A percentile compares a stretch with the other conserved stretches of the same genome.
Evolutionary conservation across 2,797 vertebrate species (phyloP).

Genomic region (Sphaeramia orbicularis): DNA sequence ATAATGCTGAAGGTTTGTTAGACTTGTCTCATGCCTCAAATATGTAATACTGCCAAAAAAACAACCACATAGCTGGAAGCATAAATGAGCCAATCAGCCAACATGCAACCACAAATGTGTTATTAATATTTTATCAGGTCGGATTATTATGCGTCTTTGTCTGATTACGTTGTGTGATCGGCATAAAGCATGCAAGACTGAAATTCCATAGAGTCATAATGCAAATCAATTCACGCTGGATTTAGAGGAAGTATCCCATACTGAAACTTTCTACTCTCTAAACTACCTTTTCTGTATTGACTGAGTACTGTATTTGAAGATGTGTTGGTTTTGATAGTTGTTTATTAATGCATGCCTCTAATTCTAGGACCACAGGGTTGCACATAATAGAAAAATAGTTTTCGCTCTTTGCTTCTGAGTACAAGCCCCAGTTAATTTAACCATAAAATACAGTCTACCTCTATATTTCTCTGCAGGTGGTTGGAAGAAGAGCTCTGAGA

Average conservation of each 20-base stretch:
- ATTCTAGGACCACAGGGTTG: slow-evolving; percentile 51
- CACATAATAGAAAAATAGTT: slow-evolving; percentile 9
- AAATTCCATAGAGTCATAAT: slow-evolving; percentile 21
- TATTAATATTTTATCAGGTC: slow-evolving; percentile 32
- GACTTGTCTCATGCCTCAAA: slow-evolving; percentile 69
- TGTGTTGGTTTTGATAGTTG: slow-evolving; percentile 39
- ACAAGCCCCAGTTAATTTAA: slow-evolving; percentile 18
- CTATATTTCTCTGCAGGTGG: slow-evolving; percentile 3
- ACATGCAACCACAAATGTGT: slow-evolving; percentile 38
- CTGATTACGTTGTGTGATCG: slow-evolving; percentile 29
- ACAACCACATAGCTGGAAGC: slow-evolving; percentile 7
- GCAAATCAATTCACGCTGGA: slow-evolving; percentile 45
- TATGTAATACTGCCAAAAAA: slow-evolving; percentile 69
- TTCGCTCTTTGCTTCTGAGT: slow-evolving; percentile 13
- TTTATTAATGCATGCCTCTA: slow-evolving; percentile 65
- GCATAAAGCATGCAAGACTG: slow-evolving; percentile 15
- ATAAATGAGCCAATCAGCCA: slow-evolving; percentile 36
- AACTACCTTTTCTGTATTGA: slow-evolving; percentile 52
- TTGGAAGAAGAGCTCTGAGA: background rate
- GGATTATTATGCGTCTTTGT: slow-evolving; percentile 15
- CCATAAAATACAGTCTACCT: slow-evolving; percentile 8
- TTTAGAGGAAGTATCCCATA: slow-evolving; percentile 30
- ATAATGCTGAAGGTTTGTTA: no score
- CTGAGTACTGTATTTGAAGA: slow-evolving; percentile 48
- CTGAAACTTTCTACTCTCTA: slow-evolving; percentile 25